Conservation (phyloP, 2,797 vertebrate genomes). For the Fringilla coelebs region DNA sequence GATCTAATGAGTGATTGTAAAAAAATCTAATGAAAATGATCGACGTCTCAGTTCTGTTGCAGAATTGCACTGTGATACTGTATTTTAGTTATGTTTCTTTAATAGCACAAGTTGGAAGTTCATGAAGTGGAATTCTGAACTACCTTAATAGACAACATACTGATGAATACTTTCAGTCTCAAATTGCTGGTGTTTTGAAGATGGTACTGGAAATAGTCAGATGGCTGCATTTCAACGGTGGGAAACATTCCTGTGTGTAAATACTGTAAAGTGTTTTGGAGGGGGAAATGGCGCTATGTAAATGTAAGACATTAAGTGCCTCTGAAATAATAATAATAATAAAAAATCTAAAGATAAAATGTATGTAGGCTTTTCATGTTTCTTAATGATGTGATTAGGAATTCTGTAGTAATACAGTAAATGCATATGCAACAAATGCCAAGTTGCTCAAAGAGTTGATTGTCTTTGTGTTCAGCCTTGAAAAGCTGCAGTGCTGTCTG, state of each 20-base stretch:
- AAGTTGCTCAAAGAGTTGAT: rapidly evolving
- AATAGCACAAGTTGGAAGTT: conserved; percentile 44
- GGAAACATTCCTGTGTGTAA: conserved; percentile 64
- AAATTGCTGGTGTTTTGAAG: conserved; percentile 30
- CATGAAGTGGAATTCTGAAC: neutral
- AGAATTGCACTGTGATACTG: conserved; percentile 48
- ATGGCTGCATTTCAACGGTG: conserved; percentile 43
- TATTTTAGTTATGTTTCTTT: conserved; percentile 45
- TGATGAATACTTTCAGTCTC: neutral
- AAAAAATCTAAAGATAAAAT: conserved; percentile 40
- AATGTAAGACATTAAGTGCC: conserved; percentile 71
- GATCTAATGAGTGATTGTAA: conserved; percentile 6
- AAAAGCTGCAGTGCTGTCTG: neutral
- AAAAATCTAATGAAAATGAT: neutral
- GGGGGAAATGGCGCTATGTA: conserved; percentile 55
- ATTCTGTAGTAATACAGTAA: neutral
- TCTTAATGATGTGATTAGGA: neutral
- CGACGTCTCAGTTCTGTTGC: conserved; percentile 14
- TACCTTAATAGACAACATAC: neutral
- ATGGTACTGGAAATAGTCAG: conserved; percentile 23
- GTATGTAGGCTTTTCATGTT: neutral
- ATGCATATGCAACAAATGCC: neutral
- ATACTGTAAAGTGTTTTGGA: conserved; percentile 62
- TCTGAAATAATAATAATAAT: conserved; percentile 73
- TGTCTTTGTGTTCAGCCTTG: neutral